Evolutionary conservation across 2,113 vertebrate species (phyloP).

Genomic region (Arenaria interpres): DNA sequence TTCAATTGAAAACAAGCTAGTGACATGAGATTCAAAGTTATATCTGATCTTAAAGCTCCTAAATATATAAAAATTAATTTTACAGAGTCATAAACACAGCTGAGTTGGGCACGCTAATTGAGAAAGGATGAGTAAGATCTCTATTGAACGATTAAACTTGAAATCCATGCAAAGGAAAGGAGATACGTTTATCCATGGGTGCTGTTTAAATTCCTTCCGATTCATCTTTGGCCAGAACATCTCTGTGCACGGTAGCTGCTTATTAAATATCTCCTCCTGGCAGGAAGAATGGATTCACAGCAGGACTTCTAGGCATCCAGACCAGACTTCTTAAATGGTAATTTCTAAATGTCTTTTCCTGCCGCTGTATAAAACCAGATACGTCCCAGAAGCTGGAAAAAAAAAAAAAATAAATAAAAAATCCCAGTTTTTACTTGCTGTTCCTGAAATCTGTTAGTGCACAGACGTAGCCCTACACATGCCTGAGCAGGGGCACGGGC

Average conservation of each 20-base stretch:
- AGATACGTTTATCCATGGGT: accelerated
- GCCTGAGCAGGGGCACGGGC: accelerated
- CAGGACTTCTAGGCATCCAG: not conserved
- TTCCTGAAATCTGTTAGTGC: not conserved
- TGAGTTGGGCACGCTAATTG: accelerated
- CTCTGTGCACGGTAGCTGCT: accelerated
- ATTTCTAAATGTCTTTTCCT: not conserved
- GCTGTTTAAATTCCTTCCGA: not conserved
- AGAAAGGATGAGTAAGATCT: not conserved
- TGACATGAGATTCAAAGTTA: accelerated
- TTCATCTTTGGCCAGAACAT: not conserved
- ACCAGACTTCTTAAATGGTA: not conserved
- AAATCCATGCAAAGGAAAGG: not conserved
- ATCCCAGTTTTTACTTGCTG: not conserved
- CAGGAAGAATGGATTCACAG: not conserved
- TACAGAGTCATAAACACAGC: not conserved
- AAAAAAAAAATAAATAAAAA: not conserved
- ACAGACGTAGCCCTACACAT: no score
- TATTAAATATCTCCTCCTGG: not conserved
- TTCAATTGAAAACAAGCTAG: not conserved
- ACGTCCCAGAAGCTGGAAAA: not conserved
- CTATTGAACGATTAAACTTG: not conserved
- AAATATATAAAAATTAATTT: not conserved
- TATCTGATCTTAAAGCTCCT: not conserved
- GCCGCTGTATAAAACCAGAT: not conserved